phyloP scores from a whole-genome alignment of 1,140 invertebrate species.

The Linepithema humile region DNA sequence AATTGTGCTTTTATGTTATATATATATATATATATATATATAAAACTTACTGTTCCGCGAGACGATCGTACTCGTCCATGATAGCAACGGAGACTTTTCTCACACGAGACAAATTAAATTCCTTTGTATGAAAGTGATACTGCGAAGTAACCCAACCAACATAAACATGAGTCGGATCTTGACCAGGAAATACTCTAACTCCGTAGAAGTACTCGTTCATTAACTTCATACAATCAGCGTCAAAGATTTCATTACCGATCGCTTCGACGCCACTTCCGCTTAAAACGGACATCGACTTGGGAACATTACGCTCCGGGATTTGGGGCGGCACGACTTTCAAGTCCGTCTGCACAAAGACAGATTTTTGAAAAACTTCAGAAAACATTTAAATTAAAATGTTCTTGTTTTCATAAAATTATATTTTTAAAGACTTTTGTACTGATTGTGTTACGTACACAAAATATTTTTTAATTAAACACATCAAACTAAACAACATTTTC shows the following conservation, averaged over 20 bases:
- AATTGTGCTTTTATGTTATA: not conserved
- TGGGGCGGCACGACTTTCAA: slow-evolving; percentile 87
- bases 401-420: not conserved
- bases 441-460: not conserved
- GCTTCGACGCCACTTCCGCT: slow-evolving; percentile 89
- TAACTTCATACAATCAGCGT: slow-evolving; percentile 94
- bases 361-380: too few relatives aligned
- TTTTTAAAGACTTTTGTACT: not conserved
- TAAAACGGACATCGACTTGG: slow-evolving; percentile 90
- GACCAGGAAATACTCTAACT: slow-evolving; percentile 95
- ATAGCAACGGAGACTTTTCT: slow-evolving; percentile 94
- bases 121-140: slow-evolving; percentile 95
- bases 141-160: slow-evolving; percentile 99
- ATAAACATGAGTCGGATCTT: slow-evolving; percentile 98
- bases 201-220: slow-evolving; percentile 99
- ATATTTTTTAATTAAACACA: too few relatives aligned
- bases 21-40: not conserved
- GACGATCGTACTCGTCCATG: slow-evolving; percentile 90
- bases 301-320: slow-evolving; percentile 88
- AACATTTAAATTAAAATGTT: too few relatives aligned
- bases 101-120: slow-evolving; percentile 95
- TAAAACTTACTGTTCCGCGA: slow-evolving; percentile 88
- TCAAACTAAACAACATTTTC: not conserved
- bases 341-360: slow-evolving; percentile 84
- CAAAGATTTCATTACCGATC: slow-evolving; percentile 93